A percentile compares a stretch with the other conserved stretches of the same genome.
These are phyloP conservation scores for Metalampra italica DNA, from an alignment of 2,888 invertebrate species.

Conservation along the genomic window DNA sequence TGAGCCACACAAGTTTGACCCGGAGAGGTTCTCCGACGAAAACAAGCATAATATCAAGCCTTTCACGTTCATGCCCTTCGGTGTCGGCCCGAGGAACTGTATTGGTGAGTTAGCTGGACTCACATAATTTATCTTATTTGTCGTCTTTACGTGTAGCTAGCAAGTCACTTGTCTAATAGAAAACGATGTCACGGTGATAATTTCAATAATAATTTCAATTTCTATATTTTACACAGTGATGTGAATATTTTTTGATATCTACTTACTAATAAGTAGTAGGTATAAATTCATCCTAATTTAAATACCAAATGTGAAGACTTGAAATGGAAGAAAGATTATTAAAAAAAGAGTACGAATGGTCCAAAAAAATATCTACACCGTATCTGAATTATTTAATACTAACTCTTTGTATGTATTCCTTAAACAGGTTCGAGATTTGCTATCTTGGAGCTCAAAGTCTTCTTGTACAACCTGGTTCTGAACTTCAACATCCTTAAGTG, in stretches of 20 bases:
- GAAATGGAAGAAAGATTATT: too few species aligned
- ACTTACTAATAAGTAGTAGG: too few species aligned
- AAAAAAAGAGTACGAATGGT: too few species aligned
- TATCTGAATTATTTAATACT: too few species aligned
- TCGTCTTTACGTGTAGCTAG: neutral
- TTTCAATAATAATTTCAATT: too few species aligned
- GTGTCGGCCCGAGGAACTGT: slow-evolving; percentile 73
- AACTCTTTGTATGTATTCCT: neutral
- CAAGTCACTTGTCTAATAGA: neutral
- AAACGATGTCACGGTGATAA: too few species aligned
- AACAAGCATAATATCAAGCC: slow-evolving; percentile 59
- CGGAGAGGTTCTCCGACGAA: slow-evolving; percentile 62
- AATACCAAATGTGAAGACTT: too few species aligned
- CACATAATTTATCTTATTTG: neutral
- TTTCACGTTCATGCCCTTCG: slow-evolving; percentile 72
- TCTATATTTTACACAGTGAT: too few species aligned
- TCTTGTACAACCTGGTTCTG: slow-evolving; percentile 43
- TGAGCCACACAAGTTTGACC: slow-evolving; percentile 48
- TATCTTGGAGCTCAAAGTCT: slow-evolving; percentile 51
- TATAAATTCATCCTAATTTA: too few species aligned
- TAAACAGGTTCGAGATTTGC: slow-evolving; percentile 56
- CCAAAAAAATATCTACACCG: too few species aligned
- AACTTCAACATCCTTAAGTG: slow-evolving; percentile 52
- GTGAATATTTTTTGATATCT: too few species aligned
- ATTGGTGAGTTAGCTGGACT: slow-evolving; percentile 47